Evolutionary conservation across 2,113 vertebrate species (phyloP).

Genomic region (Irena cyanogastra): DNA sequence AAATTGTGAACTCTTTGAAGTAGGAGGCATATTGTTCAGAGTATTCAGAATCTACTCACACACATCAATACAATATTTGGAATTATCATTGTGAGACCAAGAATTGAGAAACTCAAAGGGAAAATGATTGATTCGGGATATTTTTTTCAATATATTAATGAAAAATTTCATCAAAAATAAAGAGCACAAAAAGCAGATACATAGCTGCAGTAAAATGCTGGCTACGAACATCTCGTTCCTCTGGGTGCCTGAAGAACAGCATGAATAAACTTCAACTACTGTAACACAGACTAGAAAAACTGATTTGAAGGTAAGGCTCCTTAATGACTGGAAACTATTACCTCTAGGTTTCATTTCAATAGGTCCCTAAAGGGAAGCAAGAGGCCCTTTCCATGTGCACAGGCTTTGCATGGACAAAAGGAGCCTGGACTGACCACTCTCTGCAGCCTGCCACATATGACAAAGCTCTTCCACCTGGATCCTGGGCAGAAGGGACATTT

Average conservation of each 20-base stretch:
- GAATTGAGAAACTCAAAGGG: not conserved
- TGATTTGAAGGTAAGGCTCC: not conserved
- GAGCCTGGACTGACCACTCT: not conserved
- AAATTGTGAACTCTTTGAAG: not conserved
- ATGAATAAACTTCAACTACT: not conserved
- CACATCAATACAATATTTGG: not conserved
- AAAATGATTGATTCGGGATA: not conserved
- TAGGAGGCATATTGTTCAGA: not conserved
- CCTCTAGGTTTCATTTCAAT: not conserved
- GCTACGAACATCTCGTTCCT: not conserved
- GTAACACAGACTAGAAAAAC: not conserved
- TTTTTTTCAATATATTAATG: not conserved
- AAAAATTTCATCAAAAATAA: not conserved
- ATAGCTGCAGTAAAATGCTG: not conserved
- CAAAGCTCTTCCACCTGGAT: constrained; percentile 31
- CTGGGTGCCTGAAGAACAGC: not conserved
- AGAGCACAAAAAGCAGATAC: not conserved
- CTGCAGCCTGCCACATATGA: not conserved
- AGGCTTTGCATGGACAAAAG: not conserved
- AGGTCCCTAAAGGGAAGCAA: not conserved
- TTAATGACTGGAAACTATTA: constrained; percentile 28
- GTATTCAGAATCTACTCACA: not conserved
- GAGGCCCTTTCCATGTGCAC: not conserved
- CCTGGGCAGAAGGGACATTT: not conserved
- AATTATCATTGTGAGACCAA: not conserved